Percentiles rank a stretch among this genome's conserved stretches.
Conservation (phyloP, 2,113 vertebrate genomes). For the Dicentrarchus labrax region DNA sequence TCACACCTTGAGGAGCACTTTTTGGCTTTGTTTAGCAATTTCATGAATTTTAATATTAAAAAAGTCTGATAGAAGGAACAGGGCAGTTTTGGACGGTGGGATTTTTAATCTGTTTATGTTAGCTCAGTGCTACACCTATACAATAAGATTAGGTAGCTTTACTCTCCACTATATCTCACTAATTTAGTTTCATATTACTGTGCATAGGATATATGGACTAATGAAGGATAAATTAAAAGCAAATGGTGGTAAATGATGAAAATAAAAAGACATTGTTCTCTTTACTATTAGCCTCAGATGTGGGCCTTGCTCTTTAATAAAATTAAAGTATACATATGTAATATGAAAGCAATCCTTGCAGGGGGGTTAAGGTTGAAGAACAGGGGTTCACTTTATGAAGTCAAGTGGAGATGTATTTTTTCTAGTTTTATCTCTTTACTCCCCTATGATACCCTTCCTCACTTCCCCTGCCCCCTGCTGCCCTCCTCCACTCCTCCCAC, state of each 20-base stretch:
- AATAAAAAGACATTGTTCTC: too few relatives aligned
- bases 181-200: neutral
- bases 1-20: neutral
- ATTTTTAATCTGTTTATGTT: neutral
- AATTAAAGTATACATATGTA: neutral
- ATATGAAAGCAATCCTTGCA: neutral
- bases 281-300: neutral
- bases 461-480: conserved; percentile 17
- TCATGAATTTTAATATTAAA: neutral
- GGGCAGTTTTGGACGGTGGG: neutral
- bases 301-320: neutral
- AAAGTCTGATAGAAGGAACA: neutral
- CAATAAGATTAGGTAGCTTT: neutral
- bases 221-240: neutral
- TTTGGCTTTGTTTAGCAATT: neutral
- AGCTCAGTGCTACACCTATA: too few relatives aligned
- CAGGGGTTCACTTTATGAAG: conserved; percentile 12
- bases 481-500: conserved; percentile 32
- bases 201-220: neutral
- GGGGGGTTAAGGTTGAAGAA: neutral
- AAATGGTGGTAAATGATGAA: neutral
- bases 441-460: conserved; percentile 39
- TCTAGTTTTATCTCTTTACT: conserved; percentile 35
- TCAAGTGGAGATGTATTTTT: conserved; percentile 12
- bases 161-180: neutral